Evolutionary conservation across 2,113 vertebrate genomes (phyloP).

Genomic region (Mola mola): DNA sequence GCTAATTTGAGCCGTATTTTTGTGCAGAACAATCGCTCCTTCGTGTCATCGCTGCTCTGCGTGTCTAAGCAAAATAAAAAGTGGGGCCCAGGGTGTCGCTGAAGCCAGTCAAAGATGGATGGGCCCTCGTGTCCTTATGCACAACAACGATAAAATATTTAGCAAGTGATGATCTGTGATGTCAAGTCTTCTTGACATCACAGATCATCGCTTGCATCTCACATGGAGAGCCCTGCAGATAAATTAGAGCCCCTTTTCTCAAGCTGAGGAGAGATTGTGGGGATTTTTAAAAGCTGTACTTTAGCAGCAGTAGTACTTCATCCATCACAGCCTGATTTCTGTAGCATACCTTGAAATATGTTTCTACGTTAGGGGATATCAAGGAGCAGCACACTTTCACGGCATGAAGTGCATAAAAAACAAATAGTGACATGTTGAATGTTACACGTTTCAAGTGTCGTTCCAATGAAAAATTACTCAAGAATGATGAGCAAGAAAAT

Average conservation of each 20-base stretch:
- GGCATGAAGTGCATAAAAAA: no score
- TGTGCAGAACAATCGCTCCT: neutral
- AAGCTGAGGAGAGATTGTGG: slow-evolving; percentile 4
- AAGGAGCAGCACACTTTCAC: no score
- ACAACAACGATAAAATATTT: slow-evolving; percentile 72
- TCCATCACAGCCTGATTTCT: slow-evolving; percentile 50
- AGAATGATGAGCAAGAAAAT: no score
- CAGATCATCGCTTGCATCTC: slow-evolving; percentile 50
- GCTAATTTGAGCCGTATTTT: no score
- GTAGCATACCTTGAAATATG: no score
- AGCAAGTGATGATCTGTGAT: slow-evolving; percentile 53
- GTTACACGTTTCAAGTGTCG: no score
- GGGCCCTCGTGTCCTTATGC: slow-evolving; percentile 62
- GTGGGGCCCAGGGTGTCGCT: slow-evolving; percentile 24
- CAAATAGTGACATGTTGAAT: no score
- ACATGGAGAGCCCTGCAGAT: slow-evolving; percentile 49
- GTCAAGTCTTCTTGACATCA: slow-evolving; percentile 56
- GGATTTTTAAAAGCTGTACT: slow-evolving; percentile 43
- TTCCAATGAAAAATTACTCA: no score
- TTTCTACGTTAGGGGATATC: no score
- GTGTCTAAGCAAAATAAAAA: slow-evolving; percentile 7
- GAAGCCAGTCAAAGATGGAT: slow-evolving; percentile 69
- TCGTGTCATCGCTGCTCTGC: neutral
- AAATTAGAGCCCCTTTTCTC: slow-evolving; percentile 54
- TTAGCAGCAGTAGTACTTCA: slow-evolving; percentile 40